phyloP scores from a whole-genome alignment of 2,113 vertebrate genomes.

The Silurus glanis region DNA sequence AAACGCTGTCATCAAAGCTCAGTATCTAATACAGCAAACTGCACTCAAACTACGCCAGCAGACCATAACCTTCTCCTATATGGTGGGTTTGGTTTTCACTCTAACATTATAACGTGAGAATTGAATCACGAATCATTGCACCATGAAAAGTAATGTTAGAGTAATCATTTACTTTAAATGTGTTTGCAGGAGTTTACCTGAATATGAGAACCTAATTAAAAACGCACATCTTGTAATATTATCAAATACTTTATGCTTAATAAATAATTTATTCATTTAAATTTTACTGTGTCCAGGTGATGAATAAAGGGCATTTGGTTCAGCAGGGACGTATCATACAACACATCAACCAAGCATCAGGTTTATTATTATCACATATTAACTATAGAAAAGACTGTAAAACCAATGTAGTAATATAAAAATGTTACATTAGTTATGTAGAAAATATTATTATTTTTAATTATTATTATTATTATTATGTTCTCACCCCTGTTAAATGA shows the following conservation, averaged over 20 bases:
- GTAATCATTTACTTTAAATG: neutral
- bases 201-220: no score
- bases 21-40: slow-evolving; percentile 66
- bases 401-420: no score
- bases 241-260: no score
- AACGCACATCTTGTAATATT: no score
- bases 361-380: slow-evolving; percentile 44
- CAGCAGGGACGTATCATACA: slow-evolving; percentile 57
- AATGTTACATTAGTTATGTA: neutral
- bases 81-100: slow-evolving; percentile 55
- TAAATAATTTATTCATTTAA: neutral
- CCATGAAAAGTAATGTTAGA: neutral
- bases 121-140: neutral
- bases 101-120: neutral
- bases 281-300: slow-evolving; percentile 48
- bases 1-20: slow-evolving; percentile 49
- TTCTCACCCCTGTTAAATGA: no score
- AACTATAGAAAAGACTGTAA: no score
- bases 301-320: slow-evolving; percentile 61
- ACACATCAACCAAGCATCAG: slow-evolving; percentile 10
- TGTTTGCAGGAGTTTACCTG: neutral
- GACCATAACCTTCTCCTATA: slow-evolving; percentile 62
- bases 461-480: no score
- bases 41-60: slow-evolving; percentile 58
- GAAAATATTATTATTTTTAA: neutral